A percentile compares a stretch with the other conserved stretches of the same genome.
Conservation (phyloP, 2,113 vertebrate genomes). For the Pterocles orientalis region DNA sequence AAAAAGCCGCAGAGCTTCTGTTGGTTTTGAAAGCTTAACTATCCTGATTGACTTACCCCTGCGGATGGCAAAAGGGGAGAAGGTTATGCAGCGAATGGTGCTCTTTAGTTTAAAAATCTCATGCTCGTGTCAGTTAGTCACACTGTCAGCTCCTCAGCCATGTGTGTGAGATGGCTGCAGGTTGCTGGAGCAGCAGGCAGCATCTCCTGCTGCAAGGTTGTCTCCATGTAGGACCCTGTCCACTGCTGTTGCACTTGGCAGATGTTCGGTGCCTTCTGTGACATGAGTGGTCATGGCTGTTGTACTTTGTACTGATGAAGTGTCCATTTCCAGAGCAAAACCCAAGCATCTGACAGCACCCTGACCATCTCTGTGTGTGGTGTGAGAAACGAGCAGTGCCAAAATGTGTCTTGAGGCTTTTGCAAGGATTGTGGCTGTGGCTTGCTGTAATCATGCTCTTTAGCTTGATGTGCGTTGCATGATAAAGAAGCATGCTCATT, state of each 20-base stretch:
- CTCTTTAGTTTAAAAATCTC: not conserved
- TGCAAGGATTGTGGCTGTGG: not conserved
- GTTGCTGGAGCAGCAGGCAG: not conserved
- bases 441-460: not conserved
- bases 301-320: not conserved
- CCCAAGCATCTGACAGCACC: not conserved
- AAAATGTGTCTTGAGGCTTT: not conserved
- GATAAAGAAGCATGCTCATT: not conserved
- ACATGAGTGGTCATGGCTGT: not conserved
- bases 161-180: accelerated
- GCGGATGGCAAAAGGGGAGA: not conserved
- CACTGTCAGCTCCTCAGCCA: not conserved
- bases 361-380: not conserved
- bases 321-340: not conserved
- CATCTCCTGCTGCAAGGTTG: not conserved
- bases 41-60: not conserved
- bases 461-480: not conserved
- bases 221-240: not conserved
- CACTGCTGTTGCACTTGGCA: not conserved
- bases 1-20: not conserved
- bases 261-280: not conserved
- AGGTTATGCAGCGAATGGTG: not conserved
- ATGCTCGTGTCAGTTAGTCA: not conserved
- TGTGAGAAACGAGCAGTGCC: not conserved
- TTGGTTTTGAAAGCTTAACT: not conserved